phyloP scores from a whole-genome alignment of 1,140 invertebrate genomes.

The Planococcus citri region DNA sequence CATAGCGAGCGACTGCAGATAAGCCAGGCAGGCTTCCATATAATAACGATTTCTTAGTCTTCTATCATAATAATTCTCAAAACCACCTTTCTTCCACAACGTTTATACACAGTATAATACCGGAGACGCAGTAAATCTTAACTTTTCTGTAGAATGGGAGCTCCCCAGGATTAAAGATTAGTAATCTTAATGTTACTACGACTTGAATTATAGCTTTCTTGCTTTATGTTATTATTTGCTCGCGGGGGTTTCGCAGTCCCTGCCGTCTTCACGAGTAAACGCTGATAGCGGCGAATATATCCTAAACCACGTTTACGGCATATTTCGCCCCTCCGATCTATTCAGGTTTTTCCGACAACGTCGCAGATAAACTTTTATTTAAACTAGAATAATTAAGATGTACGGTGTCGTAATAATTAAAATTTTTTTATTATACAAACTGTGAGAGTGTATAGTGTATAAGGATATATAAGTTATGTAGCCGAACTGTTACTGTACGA shows the following conservation, averaged over 20 bases:
- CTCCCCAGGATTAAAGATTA: slow-evolving; percentile 20
- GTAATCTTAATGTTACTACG: slow-evolving; percentile 19
- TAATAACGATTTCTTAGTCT: slow-evolving; percentile 18
- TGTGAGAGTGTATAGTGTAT: no score
- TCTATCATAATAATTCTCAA: slow-evolving; percentile 16
- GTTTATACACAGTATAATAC: slow-evolving; percentile 16
- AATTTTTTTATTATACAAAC: neutral
- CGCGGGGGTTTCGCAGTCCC: slow-evolving; percentile 15
- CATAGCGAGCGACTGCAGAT: slow-evolving; percentile 17
- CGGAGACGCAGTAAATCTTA: slow-evolving; percentile 20
- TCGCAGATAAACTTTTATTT: slow-evolving; percentile 17
- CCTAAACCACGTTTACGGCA: slow-evolving; percentile 18
- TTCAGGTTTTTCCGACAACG: slow-evolving; percentile 2
- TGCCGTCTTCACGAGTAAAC: slow-evolving; percentile 12
- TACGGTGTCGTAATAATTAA: slow-evolving; percentile 17
- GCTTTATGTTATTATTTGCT: slow-evolving; percentile 20
- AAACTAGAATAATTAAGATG: slow-evolving; percentile 17
- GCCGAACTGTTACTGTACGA: neutral
- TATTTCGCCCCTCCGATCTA: neutral
- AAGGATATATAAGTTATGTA: neutral
- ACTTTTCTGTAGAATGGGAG: slow-evolving; percentile 15
- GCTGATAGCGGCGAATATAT: slow-evolving; percentile 18
- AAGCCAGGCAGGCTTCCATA: slow-evolving; percentile 14
- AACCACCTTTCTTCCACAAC: slow-evolving; percentile 13
- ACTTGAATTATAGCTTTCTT: slow-evolving; percentile 20